Percentiles rank a stretch among this genome's conserved stretches.
These are phyloP conservation scores for Muricea muricata DNA, from an alignment of 92 coral and sea anemone species.

Conservation along the genomic window DNA sequence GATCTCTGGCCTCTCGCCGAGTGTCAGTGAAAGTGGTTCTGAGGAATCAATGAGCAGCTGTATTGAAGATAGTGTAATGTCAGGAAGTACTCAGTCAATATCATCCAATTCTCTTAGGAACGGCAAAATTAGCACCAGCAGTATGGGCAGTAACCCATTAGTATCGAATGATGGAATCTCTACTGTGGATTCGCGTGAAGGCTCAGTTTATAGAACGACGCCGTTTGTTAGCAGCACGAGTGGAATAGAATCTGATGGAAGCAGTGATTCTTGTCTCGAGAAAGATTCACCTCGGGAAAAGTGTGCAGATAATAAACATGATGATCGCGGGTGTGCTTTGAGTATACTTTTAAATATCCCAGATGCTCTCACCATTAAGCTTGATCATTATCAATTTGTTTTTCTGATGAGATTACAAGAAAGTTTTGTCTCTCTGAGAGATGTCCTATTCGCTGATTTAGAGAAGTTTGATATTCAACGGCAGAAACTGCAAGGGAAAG, in stretches of 20 bases:
- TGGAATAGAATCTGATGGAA: slow-evolving; percentile 19
- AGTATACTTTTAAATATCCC: slow-evolving; percentile 76
- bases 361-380: slow-evolving; percentile 59
- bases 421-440: slow-evolving; percentile 74
- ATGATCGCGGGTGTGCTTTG: slow-evolving; percentile 48
- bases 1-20: background rate
- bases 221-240: slow-evolving; percentile 9
- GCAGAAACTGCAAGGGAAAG: slow-evolving; percentile 30
- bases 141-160: background rate
- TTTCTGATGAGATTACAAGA: slow-evolving; percentile 92
- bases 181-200: background rate
- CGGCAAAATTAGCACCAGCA: background rate
- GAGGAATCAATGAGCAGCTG: slow-evolving; percentile 31
- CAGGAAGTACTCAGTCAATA: slow-evolving; percentile 15
- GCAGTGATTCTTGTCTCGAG: background rate
- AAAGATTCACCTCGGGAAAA: slow-evolving; percentile 20
- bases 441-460: slow-evolving; percentile 26
- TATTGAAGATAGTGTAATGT: slow-evolving; percentile 9
- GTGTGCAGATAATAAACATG: slow-evolving; percentile 9
- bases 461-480: slow-evolving; percentile 69
- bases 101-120: background rate
- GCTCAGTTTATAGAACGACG: background rate
- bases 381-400: slow-evolving; percentile 93
- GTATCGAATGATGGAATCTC: background rate
- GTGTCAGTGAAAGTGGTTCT: slow-evolving; percentile 20